Evolutionary conservation across 1,140 invertebrate species (phyloP), one percentile per base, ranked within the genome.

Genomic region (Achroia grisella): DNA sequence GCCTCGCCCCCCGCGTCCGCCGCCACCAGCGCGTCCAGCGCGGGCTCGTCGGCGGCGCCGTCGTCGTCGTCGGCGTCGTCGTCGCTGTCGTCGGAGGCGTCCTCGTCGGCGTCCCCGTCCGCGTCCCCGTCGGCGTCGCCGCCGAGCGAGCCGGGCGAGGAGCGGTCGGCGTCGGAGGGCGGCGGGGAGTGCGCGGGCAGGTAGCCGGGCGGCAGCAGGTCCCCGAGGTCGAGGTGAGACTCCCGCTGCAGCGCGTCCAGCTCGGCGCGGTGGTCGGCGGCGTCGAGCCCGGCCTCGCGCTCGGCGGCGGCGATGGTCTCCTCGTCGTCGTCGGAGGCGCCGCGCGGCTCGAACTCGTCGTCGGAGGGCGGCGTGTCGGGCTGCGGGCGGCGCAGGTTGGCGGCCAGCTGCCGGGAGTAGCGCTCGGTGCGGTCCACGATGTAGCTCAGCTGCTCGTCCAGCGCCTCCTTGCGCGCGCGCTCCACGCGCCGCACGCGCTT

Each of bases 391-490:
- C 59, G 43, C 34, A 82, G 63, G 57, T 73, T 75, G 51, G 89
- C 94, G 6, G 95, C 94, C 23, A 97, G 80, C 85, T 95, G 91
- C 2, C 94, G 93, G 14, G 97, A 98, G 87, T 98, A 98, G 74
- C 98, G 98, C 86, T 99, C 98, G 0, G 98, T 99, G 86, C 98
- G 96, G 86, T 98, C 97, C 34, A 99, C 97, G 69, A 99, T 98
- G 72, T 98, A 99, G 80, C 96, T 98, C 12, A 99, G 88, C 82
- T 99, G 98, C 57, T 98, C 93, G 88, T 99, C 98, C 32, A 99
- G 88, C 0, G 97, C 97, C 66, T 97, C 94, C 73, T 99, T 98
- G 42, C 96, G 90, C 68, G 98, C 97, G 66, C 97, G 96, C 78
- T 99, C 97, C 13, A 98, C 87, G 57, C 94, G 91, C 13, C 93